Evolutionary conservation across 1,140 invertebrate species (phyloP), one percentile per base, ranked within the genome.

Genomic region (Fopius arisanus): DNA sequence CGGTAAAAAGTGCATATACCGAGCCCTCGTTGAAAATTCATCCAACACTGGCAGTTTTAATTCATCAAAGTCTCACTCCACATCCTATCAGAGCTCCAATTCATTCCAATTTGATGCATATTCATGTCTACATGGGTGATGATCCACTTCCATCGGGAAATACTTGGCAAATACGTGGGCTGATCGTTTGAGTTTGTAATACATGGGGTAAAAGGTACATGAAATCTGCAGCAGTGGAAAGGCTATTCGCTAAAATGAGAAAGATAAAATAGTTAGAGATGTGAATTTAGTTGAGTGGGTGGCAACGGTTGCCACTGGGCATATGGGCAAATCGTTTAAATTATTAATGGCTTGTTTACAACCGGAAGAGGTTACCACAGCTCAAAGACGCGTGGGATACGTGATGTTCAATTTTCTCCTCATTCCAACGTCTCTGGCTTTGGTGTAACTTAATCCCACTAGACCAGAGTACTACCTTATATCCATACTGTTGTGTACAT

Each of bases 291-390:
- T 67, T 19, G 37, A 67, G 66, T 23, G 37, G 10, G 16, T 67
- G 31, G 66, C 66, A 67, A 23, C 66, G 23, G 29, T 65, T 65
- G 16, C 23, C 54, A 37, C 33, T 37, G 7, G 21, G 9, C 51
- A 10, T 23, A 23, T 12, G 14, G 2, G 48, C 28, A 41, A 29
- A 37, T 43, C 41, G 62, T 41, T 75, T 70, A 78, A 78, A 75
- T 76, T 33, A 74, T 78, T 76, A 77, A 37, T 23, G 54, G 40
- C 65, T 72, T 75, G 72, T 73, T 78, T 77, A 68, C 75, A 73
- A 23, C 70, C 41, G 23, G 63, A 51, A 31, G 62, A 65, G 62
- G 28, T 19, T 31, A 29, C 29, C 23, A 7, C 29, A 16, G 33
- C 26, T 19, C 26, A 33, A 65, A 6, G n/a, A 16, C 28, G 28